phyloP scores from a whole-genome alignment of 2,113 vertebrate genomes.

The Vulpes ferrilata region DNA sequence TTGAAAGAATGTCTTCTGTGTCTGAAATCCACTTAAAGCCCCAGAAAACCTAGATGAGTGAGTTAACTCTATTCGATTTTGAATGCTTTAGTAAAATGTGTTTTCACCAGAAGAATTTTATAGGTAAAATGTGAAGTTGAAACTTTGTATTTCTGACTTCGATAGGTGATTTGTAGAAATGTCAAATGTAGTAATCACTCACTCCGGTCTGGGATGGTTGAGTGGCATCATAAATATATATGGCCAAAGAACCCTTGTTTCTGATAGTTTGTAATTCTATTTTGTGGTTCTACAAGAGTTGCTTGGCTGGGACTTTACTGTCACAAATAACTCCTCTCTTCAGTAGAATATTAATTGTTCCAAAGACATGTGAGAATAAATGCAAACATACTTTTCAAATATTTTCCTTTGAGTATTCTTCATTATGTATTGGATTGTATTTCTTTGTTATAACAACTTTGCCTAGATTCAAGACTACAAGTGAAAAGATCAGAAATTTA shows the following conservation, averaged over 20 bases:
- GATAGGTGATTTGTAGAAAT: not conserved
- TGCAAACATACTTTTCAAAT: not conserved
- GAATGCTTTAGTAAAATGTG: not conserved
- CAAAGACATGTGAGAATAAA: conserved; percentile 1
- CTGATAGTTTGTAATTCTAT: not conserved
- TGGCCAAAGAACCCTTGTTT: not conserved
- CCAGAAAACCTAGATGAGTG: not conserved
- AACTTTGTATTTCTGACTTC: not conserved
- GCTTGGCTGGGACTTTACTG: not conserved
- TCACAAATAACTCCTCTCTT: not conserved
- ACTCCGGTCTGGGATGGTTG: not conserved
- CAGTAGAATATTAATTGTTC: not conserved
- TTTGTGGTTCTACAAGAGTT: not conserved
- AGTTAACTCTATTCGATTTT: not conserved
- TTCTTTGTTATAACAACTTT: not conserved
- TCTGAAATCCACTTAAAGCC: not conserved
- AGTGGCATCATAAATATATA: not conserved
- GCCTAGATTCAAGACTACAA: not conserved
- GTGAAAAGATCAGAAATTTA: not conserved
- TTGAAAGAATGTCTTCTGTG: conserved; percentile 46
- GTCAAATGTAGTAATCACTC: not conserved
- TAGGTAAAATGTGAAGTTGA: not conserved
- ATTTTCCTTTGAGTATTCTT: conserved; percentile 24
- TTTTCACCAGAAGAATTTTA: not conserved
- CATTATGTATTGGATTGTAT: not conserved